Evolutionary conservation across 2,113 vertebrate species (phyloP), one percentile per base, ranked within the genome.

Genomic region (Neodon shergylaensis): DNA sequence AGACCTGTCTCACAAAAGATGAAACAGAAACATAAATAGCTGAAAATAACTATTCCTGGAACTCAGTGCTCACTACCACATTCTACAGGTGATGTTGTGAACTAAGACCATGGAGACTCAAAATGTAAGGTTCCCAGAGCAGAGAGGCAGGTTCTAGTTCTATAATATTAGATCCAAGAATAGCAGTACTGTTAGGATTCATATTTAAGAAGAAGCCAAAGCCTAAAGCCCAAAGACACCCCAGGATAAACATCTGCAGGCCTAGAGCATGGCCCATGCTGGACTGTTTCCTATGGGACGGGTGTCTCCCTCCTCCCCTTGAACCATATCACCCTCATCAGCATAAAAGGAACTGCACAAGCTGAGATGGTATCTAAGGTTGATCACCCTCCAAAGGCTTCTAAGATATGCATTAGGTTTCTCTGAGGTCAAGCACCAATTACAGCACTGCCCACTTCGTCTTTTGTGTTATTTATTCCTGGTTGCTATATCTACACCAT

Each of bases 231-330:
- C 3, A 77, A 63, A 78, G 21, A 28, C 11, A 87, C 1, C 8
- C 10, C 33, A 17, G 3, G 73, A 12, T 8, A 83, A 68, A 9
- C 6, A 76, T 52, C 42, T 19, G 77, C 92, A 84, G 52, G 3
- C 81, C 16, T 66, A 31, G 44, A 44, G 9, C 17, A 21, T 21
- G 31, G 22, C 24, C 76, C 39, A 76, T 74, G 58, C n/a, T 49
- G 0, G 1, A n/a, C 33, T 36, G 16, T 7, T 19, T 1, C 2
- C 21, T 26, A 21, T 1, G 33, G 44, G 33, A 10, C 68, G 47
- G 85, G 11, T 68, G 47, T 11, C 44, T 85, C 42, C 92, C 47
- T 78, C 58, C 28, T 61, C 7, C 1, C 6, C 68, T 63, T 70
- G 44, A 42, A 24, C 28, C 72, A 90, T 12, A 42, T 33, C 1